Evolutionary conservation across 2,113 vertebrate genomes (phyloP).

Genomic region (Upupa epops): DNA sequence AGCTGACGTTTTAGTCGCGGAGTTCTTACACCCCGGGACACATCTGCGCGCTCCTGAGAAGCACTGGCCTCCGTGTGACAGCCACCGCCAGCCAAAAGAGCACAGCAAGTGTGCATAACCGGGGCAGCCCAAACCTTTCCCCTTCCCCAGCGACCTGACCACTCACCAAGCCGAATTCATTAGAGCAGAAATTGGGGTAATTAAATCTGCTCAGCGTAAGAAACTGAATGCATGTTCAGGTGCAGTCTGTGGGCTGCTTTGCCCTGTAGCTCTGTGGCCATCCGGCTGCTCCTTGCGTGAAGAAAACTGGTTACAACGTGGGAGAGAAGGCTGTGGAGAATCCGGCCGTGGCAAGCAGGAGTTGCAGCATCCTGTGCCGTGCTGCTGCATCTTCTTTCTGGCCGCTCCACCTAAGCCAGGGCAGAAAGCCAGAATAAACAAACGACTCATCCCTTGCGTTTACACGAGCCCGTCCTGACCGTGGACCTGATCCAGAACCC

Average conservation of each 20-base stretch:
- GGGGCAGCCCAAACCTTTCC: background rate
- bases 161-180: background rate
- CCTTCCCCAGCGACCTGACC: background rate
- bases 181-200: background rate
- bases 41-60: constrained; percentile 35
- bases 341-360: background rate
- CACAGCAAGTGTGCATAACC: background rate
- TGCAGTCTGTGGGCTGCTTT: no score
- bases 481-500: background rate
- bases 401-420: background rate
- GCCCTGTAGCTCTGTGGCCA: no score
- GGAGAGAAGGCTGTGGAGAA: background rate
- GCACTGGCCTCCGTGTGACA: background rate
- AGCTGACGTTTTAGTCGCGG: background rate
- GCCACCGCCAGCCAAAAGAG: background rate
- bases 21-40: constrained; percentile 9
- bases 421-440: background rate
- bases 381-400: background rate
- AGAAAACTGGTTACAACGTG: background rate
- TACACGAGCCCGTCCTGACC: background rate
- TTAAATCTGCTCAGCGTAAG: background rate
- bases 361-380: background rate
- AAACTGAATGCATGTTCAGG: background rate
- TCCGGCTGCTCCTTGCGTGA: background rate
- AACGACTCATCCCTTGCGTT: background rate